phyloP scores from a whole-genome alignment of 2,797 vertebrate species.

The Sebastes variabilis region DNA sequence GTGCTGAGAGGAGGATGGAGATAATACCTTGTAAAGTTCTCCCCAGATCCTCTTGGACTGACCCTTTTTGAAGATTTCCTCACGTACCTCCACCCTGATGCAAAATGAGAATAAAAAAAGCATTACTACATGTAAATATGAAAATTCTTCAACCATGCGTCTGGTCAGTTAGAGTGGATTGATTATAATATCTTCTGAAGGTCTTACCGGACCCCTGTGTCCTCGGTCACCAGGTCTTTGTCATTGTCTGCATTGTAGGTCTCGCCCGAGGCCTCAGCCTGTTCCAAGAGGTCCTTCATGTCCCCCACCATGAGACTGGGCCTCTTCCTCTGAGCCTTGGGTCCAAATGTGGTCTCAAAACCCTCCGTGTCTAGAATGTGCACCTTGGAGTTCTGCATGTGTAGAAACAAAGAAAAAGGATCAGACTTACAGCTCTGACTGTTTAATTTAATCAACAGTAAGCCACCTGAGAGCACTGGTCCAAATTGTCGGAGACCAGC shows the following conservation, averaged over 20 bases:
- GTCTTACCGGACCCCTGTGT: conserved; percentile 91
- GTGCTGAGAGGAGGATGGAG: not conserved
- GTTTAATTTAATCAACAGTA: too few relatives aligned
- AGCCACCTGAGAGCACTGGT: too few relatives aligned
- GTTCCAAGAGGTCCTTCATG: conserved; percentile 88
- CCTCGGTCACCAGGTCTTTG: conserved; percentile 90
- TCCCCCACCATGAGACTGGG: conserved; percentile 90
- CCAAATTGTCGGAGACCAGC: too few relatives aligned
- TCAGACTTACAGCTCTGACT: not conserved
- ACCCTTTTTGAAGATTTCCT: conserved; percentile 98
- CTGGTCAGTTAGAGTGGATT: not conserved
- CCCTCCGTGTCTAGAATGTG: conserved; percentile 98
- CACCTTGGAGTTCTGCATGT: conserved; percentile 90
- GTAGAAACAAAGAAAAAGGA: not conserved
- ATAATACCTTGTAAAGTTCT: conserved; percentile 94
- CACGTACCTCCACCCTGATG: conserved; percentile 88
- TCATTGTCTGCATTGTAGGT: conserved; percentile 89
- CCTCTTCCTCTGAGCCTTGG: conserved; percentile 93
- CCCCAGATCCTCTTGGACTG: conserved; percentile 99
- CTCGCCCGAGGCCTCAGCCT: conserved; percentile 84
- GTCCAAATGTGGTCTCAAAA: conserved; percentile 95
- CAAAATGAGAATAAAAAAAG: not conserved
- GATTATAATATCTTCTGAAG: not conserved
- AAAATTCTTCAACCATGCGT: not conserved
- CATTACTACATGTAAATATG: not conserved